phyloP scores from a whole-genome alignment of 2,888 invertebrate species.

The Ochropleura plecta region DNA sequence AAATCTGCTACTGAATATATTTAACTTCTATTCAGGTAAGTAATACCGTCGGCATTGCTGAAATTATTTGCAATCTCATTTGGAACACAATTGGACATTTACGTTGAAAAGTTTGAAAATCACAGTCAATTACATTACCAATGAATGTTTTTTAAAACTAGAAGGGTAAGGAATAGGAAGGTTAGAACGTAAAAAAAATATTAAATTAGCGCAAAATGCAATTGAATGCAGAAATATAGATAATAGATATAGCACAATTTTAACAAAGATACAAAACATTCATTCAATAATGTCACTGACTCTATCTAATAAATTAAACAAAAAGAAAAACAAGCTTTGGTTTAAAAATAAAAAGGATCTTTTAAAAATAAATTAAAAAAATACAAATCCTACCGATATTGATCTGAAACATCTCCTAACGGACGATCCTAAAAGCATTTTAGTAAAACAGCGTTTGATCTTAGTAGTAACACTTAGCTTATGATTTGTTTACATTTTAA shows the following conservation, averaged over 20 bases:
- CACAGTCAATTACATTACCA: slow-evolving; percentile 51
- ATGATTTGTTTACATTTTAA: slow-evolving; percentile 64
- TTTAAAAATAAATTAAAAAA: slow-evolving; percentile 72
- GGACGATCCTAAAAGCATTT: slow-evolving; percentile 58
- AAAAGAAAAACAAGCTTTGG: slow-evolving; percentile 83
- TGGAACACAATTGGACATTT: slow-evolving; percentile 1
- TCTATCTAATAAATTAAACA: slow-evolving; percentile 73
- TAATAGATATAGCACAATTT: slow-evolving; percentile 1
- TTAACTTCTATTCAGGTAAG: not conserved
- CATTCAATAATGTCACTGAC: slow-evolving; percentile 43
- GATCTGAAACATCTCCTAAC: slow-evolving; percentile 50
- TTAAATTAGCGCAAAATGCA: not conserved
- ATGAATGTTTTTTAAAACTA: slow-evolving; percentile 41
- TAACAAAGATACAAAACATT: slow-evolving; percentile 24
- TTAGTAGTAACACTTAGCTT: slow-evolving; percentile 59
- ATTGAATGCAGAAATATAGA: not conserved
- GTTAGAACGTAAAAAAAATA: not conserved
- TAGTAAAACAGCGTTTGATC: slow-evolving; percentile 49
- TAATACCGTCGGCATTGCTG: not conserved
- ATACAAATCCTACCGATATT: slow-evolving; percentile 64
- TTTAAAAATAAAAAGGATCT: slow-evolving; percentile 72
- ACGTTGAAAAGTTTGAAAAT: slow-evolving; percentile 8
- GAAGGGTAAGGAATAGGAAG: not conserved
- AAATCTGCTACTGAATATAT: not conserved
- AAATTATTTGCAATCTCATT: slow-evolving; percentile 3